Evolutionary conservation across 1,140 invertebrate genomes (phyloP).

Genomic region (Bombus breviceps): DNA sequence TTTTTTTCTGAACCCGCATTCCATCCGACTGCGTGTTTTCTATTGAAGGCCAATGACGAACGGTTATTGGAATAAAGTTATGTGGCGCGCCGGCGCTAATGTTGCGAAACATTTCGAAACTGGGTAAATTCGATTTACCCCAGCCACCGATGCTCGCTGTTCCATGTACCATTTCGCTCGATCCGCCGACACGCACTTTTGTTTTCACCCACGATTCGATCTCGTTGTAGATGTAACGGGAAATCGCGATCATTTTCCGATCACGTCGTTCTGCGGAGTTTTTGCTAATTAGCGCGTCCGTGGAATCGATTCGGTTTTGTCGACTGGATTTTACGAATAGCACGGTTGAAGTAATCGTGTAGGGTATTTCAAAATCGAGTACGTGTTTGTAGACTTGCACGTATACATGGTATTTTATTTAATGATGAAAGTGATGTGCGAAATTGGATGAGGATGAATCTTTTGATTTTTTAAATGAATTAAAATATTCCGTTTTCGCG

Average conservation of each 20-base stretch:
- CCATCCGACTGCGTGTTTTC: constrained; percentile 68
- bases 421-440: no score
- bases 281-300: not conserved
- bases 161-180: constrained; percentile 34
- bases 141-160: constrained; percentile 34
- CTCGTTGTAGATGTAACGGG: not conserved
- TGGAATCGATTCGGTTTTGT: not conserved
- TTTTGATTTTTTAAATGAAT: no score
- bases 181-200: not conserved
- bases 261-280: not conserved
- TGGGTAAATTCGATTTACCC: constrained; percentile 75
- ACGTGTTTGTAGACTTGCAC: no score
- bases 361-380: no score
- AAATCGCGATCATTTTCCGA: not conserved
- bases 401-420: no score
- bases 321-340: not conserved
- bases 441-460: no score
- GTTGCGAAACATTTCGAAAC: constrained; percentile 78
- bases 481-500: no score
- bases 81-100: constrained; percentile 76
- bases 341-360: no score
- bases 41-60: constrained; percentile 78
- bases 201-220: not conserved
- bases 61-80: constrained; percentile 80
- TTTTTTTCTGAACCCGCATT: constrained; percentile 51